phyloP scores from a whole-genome alignment of 2,113 vertebrate species.

The Taurulus bubalis region DNA sequence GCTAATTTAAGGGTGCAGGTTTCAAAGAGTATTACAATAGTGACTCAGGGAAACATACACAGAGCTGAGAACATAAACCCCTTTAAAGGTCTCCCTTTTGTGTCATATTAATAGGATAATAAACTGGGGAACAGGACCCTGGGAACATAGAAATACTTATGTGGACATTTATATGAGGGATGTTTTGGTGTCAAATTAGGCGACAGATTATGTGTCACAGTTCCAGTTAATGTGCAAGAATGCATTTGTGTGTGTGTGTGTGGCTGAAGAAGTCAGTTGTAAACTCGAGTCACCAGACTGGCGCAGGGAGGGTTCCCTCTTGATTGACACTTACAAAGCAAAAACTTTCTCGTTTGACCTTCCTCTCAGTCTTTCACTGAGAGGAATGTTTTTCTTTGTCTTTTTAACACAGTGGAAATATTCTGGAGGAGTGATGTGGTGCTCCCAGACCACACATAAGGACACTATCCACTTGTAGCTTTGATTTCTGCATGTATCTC shows the following conservation, averaged over 20 bases:
- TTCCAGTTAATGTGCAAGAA: constrained; percentile 40
- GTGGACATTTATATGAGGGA: neutral
- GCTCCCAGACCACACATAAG: constrained; percentile 12
- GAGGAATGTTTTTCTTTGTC: constrained; percentile 33
- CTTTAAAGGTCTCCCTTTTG: neutral
- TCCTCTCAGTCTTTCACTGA: constrained; percentile 25
- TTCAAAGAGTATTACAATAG: neutral
- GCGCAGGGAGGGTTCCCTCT: neutral
- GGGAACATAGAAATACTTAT: neutral
- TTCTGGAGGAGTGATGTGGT: constrained; percentile 8
- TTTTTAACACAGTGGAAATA: constrained; percentile 37
- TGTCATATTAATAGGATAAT: neutral
- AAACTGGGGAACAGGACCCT: neutral
- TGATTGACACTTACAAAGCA: constrained; percentile 57
- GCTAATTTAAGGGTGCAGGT: neutral
- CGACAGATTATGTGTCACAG: constrained; percentile 30
- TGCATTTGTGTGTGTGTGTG: constrained; percentile 20
- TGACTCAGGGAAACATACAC: neutral
- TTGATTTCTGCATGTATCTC: constrained; percentile 13
- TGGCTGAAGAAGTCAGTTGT: neutral
- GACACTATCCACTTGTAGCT: neutral
- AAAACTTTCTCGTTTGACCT: constrained; percentile 55
- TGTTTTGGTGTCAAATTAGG: constrained; percentile 10
- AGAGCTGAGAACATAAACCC: neutral
- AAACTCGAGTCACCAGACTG: constrained; percentile 42